Conservation (phyloP, 2,888 invertebrate genomes). For the Entomobrya multifasciata region DNA sequence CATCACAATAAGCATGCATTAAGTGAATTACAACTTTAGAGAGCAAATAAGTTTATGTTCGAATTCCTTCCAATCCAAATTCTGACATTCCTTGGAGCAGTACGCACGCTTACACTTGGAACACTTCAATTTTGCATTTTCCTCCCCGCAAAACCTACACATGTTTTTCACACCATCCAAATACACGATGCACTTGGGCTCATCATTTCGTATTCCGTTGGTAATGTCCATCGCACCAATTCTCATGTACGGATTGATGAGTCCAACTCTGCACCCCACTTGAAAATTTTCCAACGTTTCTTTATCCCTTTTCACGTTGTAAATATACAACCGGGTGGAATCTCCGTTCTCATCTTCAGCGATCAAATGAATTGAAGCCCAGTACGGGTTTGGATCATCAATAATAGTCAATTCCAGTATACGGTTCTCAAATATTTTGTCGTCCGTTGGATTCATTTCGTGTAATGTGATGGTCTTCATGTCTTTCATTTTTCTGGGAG, state of each 20-base stretch:
- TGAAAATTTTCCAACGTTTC: neutral
- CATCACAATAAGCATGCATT: neutral
- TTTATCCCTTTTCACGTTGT: constrained; percentile 35
- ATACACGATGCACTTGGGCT: constrained; percentile 14
- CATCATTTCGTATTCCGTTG: neutral
- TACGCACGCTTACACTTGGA: constrained; percentile 12
- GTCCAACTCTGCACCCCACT: constrained; percentile 47
- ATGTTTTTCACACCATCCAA: neutral
- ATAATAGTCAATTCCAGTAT: constrained; percentile 54
- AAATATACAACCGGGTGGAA: constrained; percentile 37
- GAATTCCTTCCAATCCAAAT: neutral
- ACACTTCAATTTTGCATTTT: neutral
- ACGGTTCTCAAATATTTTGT: constrained; percentile 51
- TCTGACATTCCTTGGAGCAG: constrained; percentile 2
- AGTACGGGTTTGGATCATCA: constrained; percentile 48
- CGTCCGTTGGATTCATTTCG: constrained; percentile 51
- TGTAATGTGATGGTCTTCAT: too few relatives aligned
- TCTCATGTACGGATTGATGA: constrained; percentile 60
- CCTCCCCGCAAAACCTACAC: constrained; percentile 20
- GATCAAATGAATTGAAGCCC: constrained; percentile 19
- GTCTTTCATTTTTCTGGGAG: too few relatives aligned
- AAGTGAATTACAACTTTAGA: too few relatives aligned
- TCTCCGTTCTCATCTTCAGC: constrained; percentile 54
- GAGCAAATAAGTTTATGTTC: constrained; percentile 34
- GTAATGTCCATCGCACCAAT: neutral